A percentile compares a stretch with the other conserved stretches of the same genome.
Evolutionary conservation across 2,113 vertebrate species (phyloP).

Genomic region (Cyrtonyx montezumae): DNA sequence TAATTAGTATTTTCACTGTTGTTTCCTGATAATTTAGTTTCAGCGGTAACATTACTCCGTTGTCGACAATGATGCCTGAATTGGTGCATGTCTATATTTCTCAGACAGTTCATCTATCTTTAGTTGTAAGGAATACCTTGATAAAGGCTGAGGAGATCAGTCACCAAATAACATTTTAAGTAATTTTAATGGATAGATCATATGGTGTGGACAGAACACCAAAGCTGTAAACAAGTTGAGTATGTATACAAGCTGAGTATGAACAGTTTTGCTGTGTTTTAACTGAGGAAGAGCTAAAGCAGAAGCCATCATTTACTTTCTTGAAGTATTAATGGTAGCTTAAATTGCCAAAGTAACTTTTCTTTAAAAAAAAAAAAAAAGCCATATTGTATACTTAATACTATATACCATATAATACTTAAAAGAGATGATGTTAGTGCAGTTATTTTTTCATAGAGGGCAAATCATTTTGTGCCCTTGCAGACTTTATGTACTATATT

Average conservation of each 20-base stretch:
- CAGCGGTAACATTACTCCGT: background rate
- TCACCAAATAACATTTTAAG: background rate
- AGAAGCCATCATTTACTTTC: background rate
- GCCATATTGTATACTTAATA: background rate
- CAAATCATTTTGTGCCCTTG: background rate
- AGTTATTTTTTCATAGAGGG: background rate
- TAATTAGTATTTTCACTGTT: background rate
- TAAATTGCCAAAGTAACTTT: background rate
- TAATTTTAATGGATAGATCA: background rate
- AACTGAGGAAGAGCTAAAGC: background rate
- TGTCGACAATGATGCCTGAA: background rate
- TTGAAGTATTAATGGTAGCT: background rate
- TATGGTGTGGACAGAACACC: background rate
- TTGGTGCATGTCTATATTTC: background rate
- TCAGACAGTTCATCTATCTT: background rate
- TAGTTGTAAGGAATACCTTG: background rate
- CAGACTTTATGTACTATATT: fast-evolving
- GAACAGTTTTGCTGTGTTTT: background rate
- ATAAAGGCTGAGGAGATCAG: background rate
- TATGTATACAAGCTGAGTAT: fast-evolving
- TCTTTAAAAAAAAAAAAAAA: background rate
- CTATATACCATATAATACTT: no score
- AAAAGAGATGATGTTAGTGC: background rate
- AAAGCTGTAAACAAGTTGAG: background rate
- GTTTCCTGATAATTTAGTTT: background rate